Base-by-base conservation (phyloP, 1,140 invertebrate genomes). In the Heliconius hermathena region DNA sequence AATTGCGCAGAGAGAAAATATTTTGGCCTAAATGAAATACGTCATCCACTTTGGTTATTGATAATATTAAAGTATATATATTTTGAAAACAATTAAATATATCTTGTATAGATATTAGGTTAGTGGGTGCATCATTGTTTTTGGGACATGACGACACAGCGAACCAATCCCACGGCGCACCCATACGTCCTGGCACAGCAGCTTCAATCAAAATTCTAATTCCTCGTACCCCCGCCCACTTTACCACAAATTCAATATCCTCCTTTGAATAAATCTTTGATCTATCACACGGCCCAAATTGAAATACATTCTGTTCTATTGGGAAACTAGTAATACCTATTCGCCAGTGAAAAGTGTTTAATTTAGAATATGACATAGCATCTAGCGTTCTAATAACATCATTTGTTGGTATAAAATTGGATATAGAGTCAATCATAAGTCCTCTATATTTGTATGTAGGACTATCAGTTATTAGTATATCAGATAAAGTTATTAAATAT, bases 321-420 rank as follows among this genome's bases (percentile, higher is more conserved):
- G 97, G 97, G 90, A 98, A 98, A 87, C 97, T 97, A 78, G 98
- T 97, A 0, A 96, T 96, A 87, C 98, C 97, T 1, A 97, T 95
- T 84, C 98, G 97, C 97, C 97, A 98, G 90, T 98, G 97, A 66
- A 98, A 96, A 5, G 97, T 96, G 92, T 98, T 98, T 36, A 98
- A 93, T 94, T 98, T 98, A 71, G 95, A 96, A 71, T 96, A 95
- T 1, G 96, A 96, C 96, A 98, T 97, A 2, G 95, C 97, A 74
- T 97, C 96, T 22, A 98, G 92, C 0, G 97, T 97, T 76, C 96
- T 94, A 84, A 96, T 95, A 18, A 98, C 95, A 80, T 96, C 94
- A 13, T 94, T 85, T 8, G 97, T 85, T 1, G 97, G 95, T 79
- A 98, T 95, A 85, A 96, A 98, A 92, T 97, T 97, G 66, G 97